Percentiles rank a stretch among this genome's conserved stretches.
Conservation (phyloP, 2,113 vertebrate species). For the Pogonocichla stellata region DNA sequence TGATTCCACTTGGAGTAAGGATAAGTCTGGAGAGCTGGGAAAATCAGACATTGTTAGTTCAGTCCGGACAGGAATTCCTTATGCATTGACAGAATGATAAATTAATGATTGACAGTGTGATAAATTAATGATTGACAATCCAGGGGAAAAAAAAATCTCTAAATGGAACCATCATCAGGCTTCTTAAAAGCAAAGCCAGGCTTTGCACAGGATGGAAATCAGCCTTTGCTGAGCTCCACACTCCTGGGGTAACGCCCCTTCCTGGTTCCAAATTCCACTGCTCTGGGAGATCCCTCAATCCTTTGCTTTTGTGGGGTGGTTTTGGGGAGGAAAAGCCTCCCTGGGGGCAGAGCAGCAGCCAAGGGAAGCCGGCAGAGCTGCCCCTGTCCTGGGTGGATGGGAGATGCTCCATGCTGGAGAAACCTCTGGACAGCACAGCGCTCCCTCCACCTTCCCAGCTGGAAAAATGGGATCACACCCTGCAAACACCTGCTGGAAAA, state of each 20-base stretch:
- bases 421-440: rapidly evolving
- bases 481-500: not conserved
- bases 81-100: not conserved
- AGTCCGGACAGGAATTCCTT: not conserved
- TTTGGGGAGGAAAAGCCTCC: not conserved
- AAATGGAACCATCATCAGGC: not conserved
- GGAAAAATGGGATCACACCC: not conserved
- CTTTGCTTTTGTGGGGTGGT: not conserved
- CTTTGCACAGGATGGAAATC: not conserved
- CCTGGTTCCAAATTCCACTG: not conserved
- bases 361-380: not conserved
- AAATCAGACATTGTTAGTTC: not conserved
- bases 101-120: not conserved
- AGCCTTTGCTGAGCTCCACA: not conserved
- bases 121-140: not conserved
- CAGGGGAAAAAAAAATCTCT: not conserved
- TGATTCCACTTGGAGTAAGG: not conserved
- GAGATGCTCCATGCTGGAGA: not conserved
- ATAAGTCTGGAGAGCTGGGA: not conserved
- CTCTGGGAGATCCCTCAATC: not conserved
- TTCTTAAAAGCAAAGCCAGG: not conserved
- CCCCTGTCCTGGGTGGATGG: rapidly evolving
- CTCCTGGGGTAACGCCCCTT: not conserved
- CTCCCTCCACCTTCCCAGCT: not conserved
- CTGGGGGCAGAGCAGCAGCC: not conserved